These are phyloP conservation scores for Saccopteryx leptura DNA, from an alignment of 2,113 vertebrate genomes.

Conservation along the genomic window DNA sequence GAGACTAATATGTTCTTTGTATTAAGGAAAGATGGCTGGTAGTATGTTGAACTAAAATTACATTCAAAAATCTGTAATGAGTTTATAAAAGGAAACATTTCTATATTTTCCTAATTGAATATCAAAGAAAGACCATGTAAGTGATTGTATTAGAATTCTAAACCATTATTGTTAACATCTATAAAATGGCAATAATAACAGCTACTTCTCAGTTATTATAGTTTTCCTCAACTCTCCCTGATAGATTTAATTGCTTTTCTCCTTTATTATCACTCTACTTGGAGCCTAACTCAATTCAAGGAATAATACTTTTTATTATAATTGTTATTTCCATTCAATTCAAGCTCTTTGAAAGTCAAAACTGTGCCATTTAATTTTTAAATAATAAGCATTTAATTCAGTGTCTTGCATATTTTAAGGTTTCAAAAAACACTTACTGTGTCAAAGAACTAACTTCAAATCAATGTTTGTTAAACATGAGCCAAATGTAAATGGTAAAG, in stretches of 20 bases:
- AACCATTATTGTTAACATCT: background rate
- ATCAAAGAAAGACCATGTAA: background rate
- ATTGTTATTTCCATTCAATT: background rate
- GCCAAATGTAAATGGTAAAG: background rate
- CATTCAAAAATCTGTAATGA: background rate
- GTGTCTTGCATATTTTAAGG: background rate
- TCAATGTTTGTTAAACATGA: background rate
- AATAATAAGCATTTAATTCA: conserved; percentile 23
- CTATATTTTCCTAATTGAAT: background rate
- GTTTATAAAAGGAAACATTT: background rate
- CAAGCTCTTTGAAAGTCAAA: conserved; percentile 21
- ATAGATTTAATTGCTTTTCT: background rate
- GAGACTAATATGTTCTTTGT: background rate
- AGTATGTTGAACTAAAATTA: background rate
- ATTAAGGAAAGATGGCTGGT: background rate
- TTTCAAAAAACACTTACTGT: background rate
- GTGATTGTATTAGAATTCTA: background rate
- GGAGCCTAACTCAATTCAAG: background rate
- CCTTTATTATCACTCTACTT: background rate
- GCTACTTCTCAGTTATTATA: background rate
- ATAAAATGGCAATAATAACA: background rate
- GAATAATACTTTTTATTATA: background rate
- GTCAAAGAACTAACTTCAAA: conserved; percentile 16
- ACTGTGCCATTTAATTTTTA: background rate
- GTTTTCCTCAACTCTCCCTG: background rate